A percentile compares a stretch with the other conserved stretches of the same genome.
Evolutionary conservation across 2,113 vertebrate species (phyloP).

Genomic region (Sander lucioperca): DNA sequence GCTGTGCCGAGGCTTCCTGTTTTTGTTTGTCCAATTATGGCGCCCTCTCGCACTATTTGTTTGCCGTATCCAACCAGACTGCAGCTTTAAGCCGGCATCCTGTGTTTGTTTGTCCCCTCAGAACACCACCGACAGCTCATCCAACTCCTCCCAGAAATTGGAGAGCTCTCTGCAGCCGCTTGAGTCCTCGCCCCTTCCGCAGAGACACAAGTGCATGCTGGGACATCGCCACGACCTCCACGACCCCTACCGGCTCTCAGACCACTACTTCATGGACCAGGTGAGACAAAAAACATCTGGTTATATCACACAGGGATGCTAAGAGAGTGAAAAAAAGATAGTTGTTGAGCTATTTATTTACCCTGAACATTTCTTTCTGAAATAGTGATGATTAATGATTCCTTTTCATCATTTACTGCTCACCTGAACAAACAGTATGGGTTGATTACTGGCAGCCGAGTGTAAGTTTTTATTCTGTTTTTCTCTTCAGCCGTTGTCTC

Average conservation of each 20-base stretch:
- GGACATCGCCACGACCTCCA: constrained; percentile 90
- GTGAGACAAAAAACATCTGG: constrained; percentile 77
- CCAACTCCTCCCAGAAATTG: constrained; percentile 86
- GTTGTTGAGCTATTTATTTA: background rate
- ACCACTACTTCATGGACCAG: constrained; percentile 94
- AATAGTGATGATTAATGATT: too few species aligned
- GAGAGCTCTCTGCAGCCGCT: constrained; percentile 86
- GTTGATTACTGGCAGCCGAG: background rate
- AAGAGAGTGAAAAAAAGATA: background rate
- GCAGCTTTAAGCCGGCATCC: constrained; percentile 61
- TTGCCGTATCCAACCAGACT: constrained; percentile 61
- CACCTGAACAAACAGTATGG: background rate
- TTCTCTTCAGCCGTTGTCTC: constrained; percentile 75
- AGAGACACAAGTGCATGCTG: constrained; percentile 89
- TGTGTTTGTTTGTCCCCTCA: constrained; percentile 82
- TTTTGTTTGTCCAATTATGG: constrained; percentile 78
- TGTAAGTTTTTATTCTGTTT: background rate
- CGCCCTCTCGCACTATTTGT: constrained; percentile 53
- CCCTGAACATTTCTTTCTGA: background rate
- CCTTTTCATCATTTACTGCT: background rate
- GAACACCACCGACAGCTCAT: constrained; percentile 87
- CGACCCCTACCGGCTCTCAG: constrained; percentile 88
- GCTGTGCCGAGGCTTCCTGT: constrained; percentile 68
- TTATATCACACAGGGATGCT: background rate
- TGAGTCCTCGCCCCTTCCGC: constrained; percentile 90